Evolutionary conservation across 2,888 invertebrate genomes (phyloP).

Genomic region (Argyra leucocephala): DNA sequence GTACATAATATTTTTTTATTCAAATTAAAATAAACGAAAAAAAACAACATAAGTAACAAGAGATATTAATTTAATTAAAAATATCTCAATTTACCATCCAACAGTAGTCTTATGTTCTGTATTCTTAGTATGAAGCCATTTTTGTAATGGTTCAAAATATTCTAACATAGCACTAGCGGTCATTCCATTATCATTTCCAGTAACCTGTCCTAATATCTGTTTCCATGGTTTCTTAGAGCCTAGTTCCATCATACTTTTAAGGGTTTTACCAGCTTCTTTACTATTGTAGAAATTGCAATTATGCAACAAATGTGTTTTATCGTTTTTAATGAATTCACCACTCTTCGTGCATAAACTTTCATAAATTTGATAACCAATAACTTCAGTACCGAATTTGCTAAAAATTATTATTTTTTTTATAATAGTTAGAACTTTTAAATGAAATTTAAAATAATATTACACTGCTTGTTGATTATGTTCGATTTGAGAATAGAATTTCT

Average conservation of each 20-base stretch:
- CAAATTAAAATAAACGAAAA: no score
- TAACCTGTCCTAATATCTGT: conserved; percentile 55
- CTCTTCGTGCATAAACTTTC: conserved; percentile 55
- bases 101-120: background rate
- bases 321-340: conserved; percentile 51
- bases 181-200: conserved; percentile 65
- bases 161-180: conserved; percentile 47
- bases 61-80: no score
- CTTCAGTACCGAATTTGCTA: conserved; percentile 62
- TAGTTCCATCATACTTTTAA: conserved; percentile 45
- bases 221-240: conserved; percentile 52
- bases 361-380: conserved; percentile 58
- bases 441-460: conserved; percentile 23
- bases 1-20: no score
- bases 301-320: conserved; percentile 47
- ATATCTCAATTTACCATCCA: background rate
- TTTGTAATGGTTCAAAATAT: conserved; percentile 20
- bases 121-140: background rate
- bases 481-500: conserved; percentile 53
- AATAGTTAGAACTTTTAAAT: background rate
- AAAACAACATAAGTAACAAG: no score
- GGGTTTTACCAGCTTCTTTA: conserved; percentile 50
- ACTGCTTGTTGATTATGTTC: conserved; percentile 30
- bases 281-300: conserved; percentile 60
- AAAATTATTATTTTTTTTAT: conserved; percentile 27